Percentiles rank a stretch among this genome's conserved stretches.
phyloP scores from a whole-genome alignment of 2,888 invertebrate genomes.

The Laspeyria flexula region DNA sequence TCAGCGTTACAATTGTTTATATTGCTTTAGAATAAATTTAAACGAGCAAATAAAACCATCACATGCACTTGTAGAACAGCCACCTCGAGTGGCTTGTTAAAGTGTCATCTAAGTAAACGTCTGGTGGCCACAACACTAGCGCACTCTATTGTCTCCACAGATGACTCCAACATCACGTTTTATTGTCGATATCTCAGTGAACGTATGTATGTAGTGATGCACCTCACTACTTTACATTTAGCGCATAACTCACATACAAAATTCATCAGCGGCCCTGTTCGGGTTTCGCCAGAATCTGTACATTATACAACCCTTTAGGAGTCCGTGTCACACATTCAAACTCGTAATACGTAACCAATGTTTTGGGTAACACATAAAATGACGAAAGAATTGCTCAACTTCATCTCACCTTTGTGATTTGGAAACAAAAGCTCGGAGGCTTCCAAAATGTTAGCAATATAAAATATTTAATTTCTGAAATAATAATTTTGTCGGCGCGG shows the following conservation, averaged over 20 bases:
- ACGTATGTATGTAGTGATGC: too few relatives aligned
- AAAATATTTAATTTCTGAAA: too few relatives aligned
- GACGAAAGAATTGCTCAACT: background rate
- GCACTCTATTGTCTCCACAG: too few relatives aligned
- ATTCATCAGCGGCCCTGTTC: background rate
- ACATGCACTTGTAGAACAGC: too few relatives aligned
- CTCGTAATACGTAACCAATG: background rate
- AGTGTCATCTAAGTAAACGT: too few relatives aligned
- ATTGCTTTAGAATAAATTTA: background rate
- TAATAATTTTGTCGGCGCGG: too few relatives aligned
- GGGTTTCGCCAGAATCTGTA: constrained; percentile 10
- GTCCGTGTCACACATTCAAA: constrained; percentile 7
- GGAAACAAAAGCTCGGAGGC: background rate
- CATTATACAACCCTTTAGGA: constrained; percentile 16
- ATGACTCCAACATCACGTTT: background rate
- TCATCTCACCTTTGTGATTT: background rate
- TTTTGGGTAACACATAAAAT: background rate
- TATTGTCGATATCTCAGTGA: background rate
- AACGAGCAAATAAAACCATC: background rate
- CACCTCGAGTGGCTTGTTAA: too few relatives aligned
- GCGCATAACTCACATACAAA: constrained; percentile 1
- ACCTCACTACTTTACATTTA: too few relatives aligned
- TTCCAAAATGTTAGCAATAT: too few relatives aligned
- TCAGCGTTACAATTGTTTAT: background rate
- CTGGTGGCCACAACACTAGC: too few relatives aligned